These are phyloP conservation scores for Clepsis dumicolana DNA, from an alignment of 2,888 invertebrate genomes.

Conservation along the genomic window DNA sequence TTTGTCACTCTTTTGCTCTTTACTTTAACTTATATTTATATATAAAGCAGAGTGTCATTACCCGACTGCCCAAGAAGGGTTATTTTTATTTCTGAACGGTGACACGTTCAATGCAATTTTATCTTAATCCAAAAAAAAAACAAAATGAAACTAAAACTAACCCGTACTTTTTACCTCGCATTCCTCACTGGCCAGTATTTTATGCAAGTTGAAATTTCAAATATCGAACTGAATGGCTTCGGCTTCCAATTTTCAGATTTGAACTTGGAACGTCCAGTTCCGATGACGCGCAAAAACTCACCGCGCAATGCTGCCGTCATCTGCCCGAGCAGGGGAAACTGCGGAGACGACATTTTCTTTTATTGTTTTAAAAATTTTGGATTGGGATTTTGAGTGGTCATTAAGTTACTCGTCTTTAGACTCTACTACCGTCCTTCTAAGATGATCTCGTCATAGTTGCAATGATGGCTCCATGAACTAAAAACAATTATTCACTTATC, in stretches of 20 bases:
- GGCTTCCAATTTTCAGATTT: slow-evolving; percentile 85
- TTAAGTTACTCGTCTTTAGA: too few species aligned
- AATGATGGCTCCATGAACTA: too few species aligned
- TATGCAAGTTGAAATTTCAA: slow-evolving; percentile 80
- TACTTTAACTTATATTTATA: too few species aligned
- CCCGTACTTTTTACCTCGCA: slow-evolving; percentile 46
- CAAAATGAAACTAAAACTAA: slow-evolving; percentile 51
- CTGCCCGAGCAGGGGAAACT: slow-evolving; percentile 61
- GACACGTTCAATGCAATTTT: too few species aligned
- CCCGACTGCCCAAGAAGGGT: too few species aligned
- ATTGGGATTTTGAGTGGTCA: too few species aligned
- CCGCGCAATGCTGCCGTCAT: slow-evolving; percentile 82
- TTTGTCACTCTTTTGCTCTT: too few species aligned
- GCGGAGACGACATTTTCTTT: slow-evolving; percentile 55
- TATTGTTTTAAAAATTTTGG: background rate
- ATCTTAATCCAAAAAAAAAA: slow-evolving; percentile 46
- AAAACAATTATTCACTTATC: too few species aligned
- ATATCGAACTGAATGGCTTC: slow-evolving; percentile 73
- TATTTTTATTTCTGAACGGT: background rate
- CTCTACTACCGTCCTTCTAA: too few species aligned
- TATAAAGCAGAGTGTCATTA: too few species aligned
- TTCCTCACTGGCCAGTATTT: slow-evolving; percentile 62
- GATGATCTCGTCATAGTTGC: too few species aligned
- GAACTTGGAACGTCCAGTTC: slow-evolving; percentile 85
- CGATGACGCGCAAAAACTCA: slow-evolving; percentile 83